phyloP scores from a whole-genome alignment of 2,113 vertebrate genomes.

The Barnardius zonarius region DNA sequence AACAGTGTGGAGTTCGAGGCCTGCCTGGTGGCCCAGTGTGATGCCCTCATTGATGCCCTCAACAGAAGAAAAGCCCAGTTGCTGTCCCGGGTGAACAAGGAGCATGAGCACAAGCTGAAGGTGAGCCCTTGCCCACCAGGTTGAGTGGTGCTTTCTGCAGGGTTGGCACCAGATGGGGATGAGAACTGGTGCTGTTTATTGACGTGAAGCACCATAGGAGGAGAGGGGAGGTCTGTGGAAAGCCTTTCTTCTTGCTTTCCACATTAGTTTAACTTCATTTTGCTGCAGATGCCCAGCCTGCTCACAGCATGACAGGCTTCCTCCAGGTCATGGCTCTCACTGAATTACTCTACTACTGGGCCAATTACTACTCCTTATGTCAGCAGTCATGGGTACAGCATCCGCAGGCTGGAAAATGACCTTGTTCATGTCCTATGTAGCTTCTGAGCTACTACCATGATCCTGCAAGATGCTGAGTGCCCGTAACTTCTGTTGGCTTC shows the following conservation, averaged over 20 bases:
- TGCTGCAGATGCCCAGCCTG: fast-evolving
- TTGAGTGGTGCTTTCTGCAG: not conserved
- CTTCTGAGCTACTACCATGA: not conserved
- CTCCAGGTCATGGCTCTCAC: not conserved
- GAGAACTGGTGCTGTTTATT: not conserved
- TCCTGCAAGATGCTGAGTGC: not conserved
- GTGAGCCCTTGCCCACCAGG: slow-evolving; percentile 55
- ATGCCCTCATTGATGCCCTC: slow-evolving; percentile 94
- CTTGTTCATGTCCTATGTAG: fast-evolving
- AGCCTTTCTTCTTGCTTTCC: not conserved
- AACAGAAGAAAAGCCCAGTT: slow-evolving; percentile 96
- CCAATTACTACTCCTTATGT: not conserved
- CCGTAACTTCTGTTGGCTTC: not conserved
- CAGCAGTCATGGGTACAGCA: not conserved
- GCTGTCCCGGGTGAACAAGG: slow-evolving; percentile 91
- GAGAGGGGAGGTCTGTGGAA: not conserved
- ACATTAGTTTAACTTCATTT: fast-evolving
- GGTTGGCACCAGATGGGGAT: fast-evolving
- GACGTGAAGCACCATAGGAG: fast-evolving
- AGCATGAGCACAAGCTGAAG: slow-evolving; percentile 98
- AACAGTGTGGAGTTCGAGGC: slow-evolving; percentile 98
- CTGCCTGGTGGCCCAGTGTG: slow-evolving; percentile 97
- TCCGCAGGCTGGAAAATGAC: not conserved
- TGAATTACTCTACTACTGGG: not conserved
- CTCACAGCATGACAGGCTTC: fast-evolving